Conservation (phyloP, 2,113 vertebrate species). For the Peromyscus leucopus region DNA sequence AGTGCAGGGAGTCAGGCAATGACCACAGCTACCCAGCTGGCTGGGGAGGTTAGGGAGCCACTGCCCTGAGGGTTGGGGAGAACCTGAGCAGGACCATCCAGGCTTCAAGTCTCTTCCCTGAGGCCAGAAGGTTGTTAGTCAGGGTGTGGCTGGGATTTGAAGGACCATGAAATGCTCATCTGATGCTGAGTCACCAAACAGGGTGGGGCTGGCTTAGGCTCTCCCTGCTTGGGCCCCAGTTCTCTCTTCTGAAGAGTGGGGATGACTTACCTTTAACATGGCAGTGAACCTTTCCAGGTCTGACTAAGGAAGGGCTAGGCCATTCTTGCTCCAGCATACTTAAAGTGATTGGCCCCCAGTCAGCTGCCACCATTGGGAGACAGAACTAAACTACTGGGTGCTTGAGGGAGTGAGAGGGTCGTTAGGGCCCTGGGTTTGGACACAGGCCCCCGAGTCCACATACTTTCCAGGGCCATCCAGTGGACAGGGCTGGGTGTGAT, state of each 20-base stretch:
- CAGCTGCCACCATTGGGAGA: background rate
- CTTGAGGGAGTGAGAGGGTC: background rate
- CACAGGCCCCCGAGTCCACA: background rate
- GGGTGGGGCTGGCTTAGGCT: slow-evolving; percentile 54
- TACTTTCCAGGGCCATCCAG: background rate
- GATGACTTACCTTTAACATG: slow-evolving; percentile 5
- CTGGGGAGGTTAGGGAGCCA: background rate
- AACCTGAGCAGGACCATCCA: background rate
- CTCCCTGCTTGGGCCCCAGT: background rate
- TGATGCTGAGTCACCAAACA: slow-evolving; percentile 77
- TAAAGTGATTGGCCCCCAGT: background rate
- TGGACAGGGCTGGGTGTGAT: background rate
- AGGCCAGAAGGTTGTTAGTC: slow-evolving; percentile 49
- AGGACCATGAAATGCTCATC: slow-evolving; percentile 10
- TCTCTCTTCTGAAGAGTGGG: slow-evolving; percentile 12
- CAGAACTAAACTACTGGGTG: background rate
- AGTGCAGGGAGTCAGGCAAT: background rate
- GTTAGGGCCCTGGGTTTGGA: background rate
- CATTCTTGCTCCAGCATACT: background rate
- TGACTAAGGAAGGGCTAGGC: background rate
- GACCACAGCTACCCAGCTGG: slow-evolving; percentile 6
- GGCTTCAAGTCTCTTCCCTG: slow-evolving; percentile 14
- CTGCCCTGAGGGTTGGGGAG: background rate
- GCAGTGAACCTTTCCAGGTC: background rate
- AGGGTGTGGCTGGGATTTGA: slow-evolving; percentile 39